Evolutionary conservation across 2,797 vertebrate species (phyloP).

Genomic region (Buceros bicornis): DNA sequence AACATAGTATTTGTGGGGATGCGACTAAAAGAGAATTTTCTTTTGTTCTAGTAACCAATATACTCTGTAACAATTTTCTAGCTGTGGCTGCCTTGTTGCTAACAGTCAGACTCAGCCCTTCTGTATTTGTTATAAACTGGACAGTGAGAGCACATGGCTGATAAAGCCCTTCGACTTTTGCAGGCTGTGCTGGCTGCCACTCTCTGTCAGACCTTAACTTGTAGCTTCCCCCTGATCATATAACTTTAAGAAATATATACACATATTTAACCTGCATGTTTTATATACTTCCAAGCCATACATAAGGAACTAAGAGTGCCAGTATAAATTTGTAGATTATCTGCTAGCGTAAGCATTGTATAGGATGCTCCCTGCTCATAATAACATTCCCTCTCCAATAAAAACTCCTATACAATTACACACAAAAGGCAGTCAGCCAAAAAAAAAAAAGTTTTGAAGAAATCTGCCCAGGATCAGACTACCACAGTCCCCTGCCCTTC

Average conservation of each 20-base stretch:
- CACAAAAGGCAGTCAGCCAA: not conserved
- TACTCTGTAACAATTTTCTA: constrained; percentile 20
- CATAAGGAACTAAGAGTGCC: not conserved
- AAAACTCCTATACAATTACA: not conserved
- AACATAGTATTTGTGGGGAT: not conserved
- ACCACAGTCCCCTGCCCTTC: not conserved
- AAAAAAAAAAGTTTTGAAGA: not conserved
- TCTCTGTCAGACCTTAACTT: not conserved
- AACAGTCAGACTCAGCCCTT: not conserved
- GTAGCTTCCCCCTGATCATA: not conserved
- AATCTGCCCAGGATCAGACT: not conserved
- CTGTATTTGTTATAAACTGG: not conserved
- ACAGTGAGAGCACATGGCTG: fast-evolving
- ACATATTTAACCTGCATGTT: not conserved
- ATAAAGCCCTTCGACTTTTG: not conserved
- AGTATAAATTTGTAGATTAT: not conserved
- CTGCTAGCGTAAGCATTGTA: not conserved
- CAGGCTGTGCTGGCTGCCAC: not conserved
- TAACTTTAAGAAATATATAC: not conserved
- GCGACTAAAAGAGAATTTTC: not conserved
- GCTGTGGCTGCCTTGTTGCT: not conserved
- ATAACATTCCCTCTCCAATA: not conserved
- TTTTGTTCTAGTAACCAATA: not conserved
- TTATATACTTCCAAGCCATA: not conserved
- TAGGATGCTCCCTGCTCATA: not conserved